These are phyloP conservation scores for Sminthopsis crassicaudata DNA, from an alignment of 2,113 vertebrate genomes.

Conservation along the genomic window DNA sequence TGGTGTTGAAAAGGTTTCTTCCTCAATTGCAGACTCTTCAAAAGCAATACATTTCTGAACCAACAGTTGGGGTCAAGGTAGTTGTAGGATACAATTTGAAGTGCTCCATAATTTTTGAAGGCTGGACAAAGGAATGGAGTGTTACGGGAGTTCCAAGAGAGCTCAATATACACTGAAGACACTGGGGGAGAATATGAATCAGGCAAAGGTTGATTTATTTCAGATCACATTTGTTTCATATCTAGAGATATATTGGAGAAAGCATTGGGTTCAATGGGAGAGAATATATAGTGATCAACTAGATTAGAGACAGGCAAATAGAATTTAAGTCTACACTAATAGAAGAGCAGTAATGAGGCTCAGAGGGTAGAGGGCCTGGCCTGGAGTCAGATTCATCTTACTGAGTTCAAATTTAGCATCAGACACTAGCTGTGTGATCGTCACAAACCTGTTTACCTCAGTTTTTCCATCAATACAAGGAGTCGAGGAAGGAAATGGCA, in stretches of 20 bases:
- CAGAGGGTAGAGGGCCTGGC: not conserved
- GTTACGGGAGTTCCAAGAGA: not conserved
- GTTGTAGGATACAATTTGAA: not conserved
- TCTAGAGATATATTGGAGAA: not conserved
- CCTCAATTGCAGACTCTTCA: not conserved
- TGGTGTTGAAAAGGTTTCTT: not conserved
- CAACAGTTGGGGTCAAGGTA: not conserved
- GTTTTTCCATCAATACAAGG: not conserved
- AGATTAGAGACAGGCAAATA: too few species aligned
- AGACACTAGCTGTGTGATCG: not conserved
- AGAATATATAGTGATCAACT: not conserved
- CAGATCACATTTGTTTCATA: not conserved
- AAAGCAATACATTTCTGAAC: not conserved
- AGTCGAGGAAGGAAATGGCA: not conserved
- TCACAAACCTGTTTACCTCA: not conserved
- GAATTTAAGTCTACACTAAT: not conserved
- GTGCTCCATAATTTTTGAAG: not conserved
- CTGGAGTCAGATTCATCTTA: not conserved
- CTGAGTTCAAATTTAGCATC: not conserved
- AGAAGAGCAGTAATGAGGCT: not conserved
- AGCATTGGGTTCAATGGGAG: not conserved
- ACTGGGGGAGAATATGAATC: not conserved
- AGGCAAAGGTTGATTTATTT: not conserved
- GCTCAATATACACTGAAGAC: not conserved
- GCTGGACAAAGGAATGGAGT: not conserved